These are phyloP conservation scores for Zygothrica quintamaculata DNA, from an alignment of 2,888 invertebrate species.

Conservation along the genomic window DNA sequence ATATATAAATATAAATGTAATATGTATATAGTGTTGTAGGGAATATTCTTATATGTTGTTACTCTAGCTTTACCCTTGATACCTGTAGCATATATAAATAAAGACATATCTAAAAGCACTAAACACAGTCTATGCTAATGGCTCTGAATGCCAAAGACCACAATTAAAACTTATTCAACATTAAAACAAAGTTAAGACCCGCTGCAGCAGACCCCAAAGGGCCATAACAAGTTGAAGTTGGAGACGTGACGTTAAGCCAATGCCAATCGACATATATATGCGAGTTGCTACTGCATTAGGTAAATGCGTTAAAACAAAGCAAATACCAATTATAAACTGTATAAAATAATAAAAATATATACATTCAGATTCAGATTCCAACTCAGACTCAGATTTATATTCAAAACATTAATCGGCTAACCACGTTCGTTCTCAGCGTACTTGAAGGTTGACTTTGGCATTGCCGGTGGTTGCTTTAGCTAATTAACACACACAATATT, in stretches of 20 bases:
- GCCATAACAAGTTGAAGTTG: constrained; percentile 48
- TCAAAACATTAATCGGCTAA: constrained; percentile 52
- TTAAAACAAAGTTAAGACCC: constrained; percentile 11
- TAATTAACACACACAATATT: constrained; percentile 44
- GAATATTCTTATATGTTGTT: background rate
- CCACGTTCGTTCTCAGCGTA: constrained; percentile 54
- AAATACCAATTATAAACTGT: constrained; percentile 16
- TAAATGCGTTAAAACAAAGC: constrained; percentile 30
- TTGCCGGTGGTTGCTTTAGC: constrained; percentile 26
- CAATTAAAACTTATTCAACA: constrained; percentile 63
- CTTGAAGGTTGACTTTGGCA: constrained; percentile 40
- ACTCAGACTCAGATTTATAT: too few relatives aligned
- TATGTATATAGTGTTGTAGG: too few relatives aligned
- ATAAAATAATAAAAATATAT: background rate
- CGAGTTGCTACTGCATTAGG: constrained; percentile 9
- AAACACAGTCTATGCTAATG: constrained; percentile 28
- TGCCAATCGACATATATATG: constrained; percentile 43
- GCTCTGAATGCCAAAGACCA: constrained; percentile 35
- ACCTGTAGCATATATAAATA: background rate
- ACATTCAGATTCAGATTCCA: constrained; percentile 42
- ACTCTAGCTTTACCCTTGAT: too few relatives aligned
- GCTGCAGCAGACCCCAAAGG: constrained; percentile 27
- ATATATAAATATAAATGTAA: too few relatives aligned
- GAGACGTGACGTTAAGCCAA: constrained; percentile 58
- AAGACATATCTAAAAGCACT: background rate